These are phyloP conservation scores for Cybosia mesomella DNA, from an alignment of 2,888 invertebrate species.

Conservation along the genomic window DNA sequence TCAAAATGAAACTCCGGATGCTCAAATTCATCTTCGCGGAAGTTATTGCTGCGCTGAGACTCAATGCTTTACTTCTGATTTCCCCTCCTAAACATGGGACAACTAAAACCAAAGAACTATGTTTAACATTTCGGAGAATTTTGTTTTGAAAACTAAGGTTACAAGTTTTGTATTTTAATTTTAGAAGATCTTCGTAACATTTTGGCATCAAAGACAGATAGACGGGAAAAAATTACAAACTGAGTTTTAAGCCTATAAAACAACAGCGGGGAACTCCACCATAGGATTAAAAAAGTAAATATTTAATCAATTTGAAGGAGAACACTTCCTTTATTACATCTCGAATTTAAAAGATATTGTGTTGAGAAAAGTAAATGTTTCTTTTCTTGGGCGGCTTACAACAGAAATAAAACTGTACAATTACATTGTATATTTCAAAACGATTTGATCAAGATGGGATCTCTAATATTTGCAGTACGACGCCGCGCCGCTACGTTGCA, in stretches of 20 bases:
- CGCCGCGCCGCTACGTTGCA: no score
- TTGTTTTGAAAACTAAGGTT: neutral
- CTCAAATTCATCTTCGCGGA: conserved; percentile 26
- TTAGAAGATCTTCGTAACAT: neutral
- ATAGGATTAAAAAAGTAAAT: conserved; percentile 30
- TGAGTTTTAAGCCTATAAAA: conserved; percentile 12
- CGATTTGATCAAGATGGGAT: conserved; percentile 49
- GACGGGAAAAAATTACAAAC: neutral
- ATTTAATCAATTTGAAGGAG: conserved; percentile 39
- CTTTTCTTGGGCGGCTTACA: conserved; percentile 39
- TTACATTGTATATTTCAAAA: conserved; percentile 40
- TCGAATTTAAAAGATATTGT: conserved; percentile 36
- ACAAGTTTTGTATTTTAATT: neutral
- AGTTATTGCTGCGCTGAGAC: conserved; percentile 22
- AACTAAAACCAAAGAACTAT: neutral
- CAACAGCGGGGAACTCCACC: conserved; percentile 13
- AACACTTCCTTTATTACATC: conserved; percentile 28
- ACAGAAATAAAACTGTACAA: conserved; percentile 47
- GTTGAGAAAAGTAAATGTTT: conserved; percentile 44
- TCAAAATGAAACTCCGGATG: conserved; percentile 8
- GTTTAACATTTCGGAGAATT: no score
- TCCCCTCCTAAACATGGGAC: neutral
- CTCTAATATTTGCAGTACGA: conserved; percentile 47
- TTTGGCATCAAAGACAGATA: neutral
- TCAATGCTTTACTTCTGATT: conserved; percentile 17